Percentiles rank a stretch among this genome's conserved stretches.
Conservation (phyloP, 1,140 invertebrate species). For the Drosophila tristis region DNA sequence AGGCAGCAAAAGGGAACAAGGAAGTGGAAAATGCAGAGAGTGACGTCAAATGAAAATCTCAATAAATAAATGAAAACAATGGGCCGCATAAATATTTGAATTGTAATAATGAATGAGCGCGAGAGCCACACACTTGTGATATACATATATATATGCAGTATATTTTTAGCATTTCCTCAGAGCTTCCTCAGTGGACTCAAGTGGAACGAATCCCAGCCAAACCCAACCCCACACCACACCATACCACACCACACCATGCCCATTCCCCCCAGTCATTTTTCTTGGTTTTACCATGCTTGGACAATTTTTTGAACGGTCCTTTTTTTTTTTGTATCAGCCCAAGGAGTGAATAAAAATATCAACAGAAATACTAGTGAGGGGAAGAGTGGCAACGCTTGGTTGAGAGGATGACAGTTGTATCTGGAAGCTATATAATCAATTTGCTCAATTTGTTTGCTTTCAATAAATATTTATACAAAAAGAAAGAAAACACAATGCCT, state of each 20-base stretch:
- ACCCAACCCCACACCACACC: too few relatives aligned
- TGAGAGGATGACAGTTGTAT: too few relatives aligned
- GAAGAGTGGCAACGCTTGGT: background rate
- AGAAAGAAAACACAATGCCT: background rate
- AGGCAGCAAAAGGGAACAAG: background rate
- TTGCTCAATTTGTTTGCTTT: slow-evolving; percentile 54
- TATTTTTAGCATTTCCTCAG: slow-evolving; percentile 31
- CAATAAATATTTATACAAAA: slow-evolving; percentile 11
- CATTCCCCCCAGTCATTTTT: slow-evolving; percentile 7
- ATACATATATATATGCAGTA: slow-evolving; percentile 26
- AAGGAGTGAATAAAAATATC: slow-evolving; percentile 8
- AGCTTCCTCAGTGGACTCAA: slow-evolving; percentile 48
- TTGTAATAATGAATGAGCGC: slow-evolving; percentile 36
- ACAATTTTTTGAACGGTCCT: slow-evolving; percentile 22
- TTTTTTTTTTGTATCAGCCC: slow-evolving; percentile 3
- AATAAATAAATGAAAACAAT: slow-evolving; percentile 64
- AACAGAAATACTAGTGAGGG: slow-evolving; percentile 2
- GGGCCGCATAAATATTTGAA: slow-evolving; percentile 55
- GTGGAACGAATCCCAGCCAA: background rate
- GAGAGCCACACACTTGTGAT: slow-evolving; percentile 10
- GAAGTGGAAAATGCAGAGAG: slow-evolving; percentile 6
- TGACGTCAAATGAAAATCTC: slow-evolving; percentile 66
- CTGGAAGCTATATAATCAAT: slow-evolving; percentile 47
- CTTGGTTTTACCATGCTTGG: slow-evolving; percentile 28
- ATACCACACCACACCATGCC: background rate